phyloP scores from a whole-genome alignment of 2,888 invertebrate genomes.

The Timema cristinae region DNA sequence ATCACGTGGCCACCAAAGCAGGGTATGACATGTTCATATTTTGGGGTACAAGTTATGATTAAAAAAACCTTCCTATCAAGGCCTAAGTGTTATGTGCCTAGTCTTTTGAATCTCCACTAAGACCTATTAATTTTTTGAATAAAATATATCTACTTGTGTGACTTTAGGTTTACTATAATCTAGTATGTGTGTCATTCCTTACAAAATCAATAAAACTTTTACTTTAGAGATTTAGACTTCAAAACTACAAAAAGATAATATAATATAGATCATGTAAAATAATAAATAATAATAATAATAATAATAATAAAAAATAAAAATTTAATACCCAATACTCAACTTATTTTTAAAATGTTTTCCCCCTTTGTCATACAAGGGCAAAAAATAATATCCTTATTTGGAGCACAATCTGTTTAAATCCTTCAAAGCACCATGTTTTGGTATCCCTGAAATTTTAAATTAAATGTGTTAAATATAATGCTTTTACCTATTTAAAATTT shows the following conservation, averaged over 20 bases:
- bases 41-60: no score
- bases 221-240: not conserved
- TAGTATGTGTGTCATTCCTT: not conserved
- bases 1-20: no score
- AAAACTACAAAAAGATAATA: not conserved
- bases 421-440: conserved; percentile 86
- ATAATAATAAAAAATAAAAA: conserved; percentile 1
- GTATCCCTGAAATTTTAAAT: conserved; percentile 68
- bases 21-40: no score
- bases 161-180: not conserved
- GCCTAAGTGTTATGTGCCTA: not conserved
- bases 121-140: not conserved
- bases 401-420: conserved; percentile 95
- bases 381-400: conserved; percentile 97
- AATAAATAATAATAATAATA: conserved; percentile 14
- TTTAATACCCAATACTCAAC: conserved; percentile 10
- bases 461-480: no score
- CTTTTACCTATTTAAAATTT: no score
- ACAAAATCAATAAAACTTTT: not conserved
- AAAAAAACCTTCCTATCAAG: no score
- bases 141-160: conserved; percentile 2
- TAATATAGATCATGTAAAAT: no score
- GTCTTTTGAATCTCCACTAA: not conserved
- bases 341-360: conserved; percentile 65
- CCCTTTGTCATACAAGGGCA: conserved; percentile 92